These are phyloP conservation scores for Hirundichthys speculiger DNA, from an alignment of 2,113 vertebrate genomes.

Conservation along the genomic window DNA sequence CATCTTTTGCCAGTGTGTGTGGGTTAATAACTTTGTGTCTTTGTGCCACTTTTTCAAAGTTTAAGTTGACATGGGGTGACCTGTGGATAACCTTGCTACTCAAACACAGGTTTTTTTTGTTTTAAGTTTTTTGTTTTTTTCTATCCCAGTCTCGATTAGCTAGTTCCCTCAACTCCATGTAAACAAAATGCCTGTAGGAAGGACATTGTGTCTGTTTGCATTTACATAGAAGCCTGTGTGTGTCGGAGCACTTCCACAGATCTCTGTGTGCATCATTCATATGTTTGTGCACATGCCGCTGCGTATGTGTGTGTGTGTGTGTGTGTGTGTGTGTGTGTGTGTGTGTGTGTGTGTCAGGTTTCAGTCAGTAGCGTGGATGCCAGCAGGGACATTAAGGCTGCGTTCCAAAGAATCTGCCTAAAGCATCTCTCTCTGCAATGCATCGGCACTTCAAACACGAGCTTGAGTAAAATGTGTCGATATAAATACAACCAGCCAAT, in stretches of 20 bases:
- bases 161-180: slow-evolving; percentile 45
- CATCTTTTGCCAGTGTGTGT: slow-evolving; percentile 8
- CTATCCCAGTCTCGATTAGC: slow-evolving; percentile 30
- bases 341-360: slow-evolving; percentile 62
- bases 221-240: neutral
- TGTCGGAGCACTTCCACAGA: slow-evolving; percentile 19
- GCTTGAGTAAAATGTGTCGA: slow-evolving; percentile 23
- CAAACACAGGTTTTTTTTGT: slow-evolving; percentile 27
- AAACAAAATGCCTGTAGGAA: slow-evolving; percentile 61
- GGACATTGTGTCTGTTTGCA: slow-evolving; percentile 33
- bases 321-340: slow-evolving; percentile 13
- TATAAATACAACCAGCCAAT: slow-evolving; percentile 6
- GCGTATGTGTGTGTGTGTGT: slow-evolving; percentile 4
- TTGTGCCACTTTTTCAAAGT: slow-evolving; percentile 2
- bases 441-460: slow-evolving; percentile 54
- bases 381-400: slow-evolving; percentile 56
- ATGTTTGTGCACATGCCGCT: slow-evolving; percentile 25
- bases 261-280: slow-evolving; percentile 12
- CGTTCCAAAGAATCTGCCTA: slow-evolving; percentile 55
- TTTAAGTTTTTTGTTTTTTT: slow-evolving; percentile 21
- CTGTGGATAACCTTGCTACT: slow-evolving; percentile 15
- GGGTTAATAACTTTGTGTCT: neutral
- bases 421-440: slow-evolving; percentile 45
- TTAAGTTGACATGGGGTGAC: slow-evolving; percentile 11
- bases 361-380: slow-evolving; percentile 54